These are phyloP conservation scores for Melipona beecheii DNA, from an alignment of 2,888 invertebrate species.

Conservation along the genomic window DNA sequence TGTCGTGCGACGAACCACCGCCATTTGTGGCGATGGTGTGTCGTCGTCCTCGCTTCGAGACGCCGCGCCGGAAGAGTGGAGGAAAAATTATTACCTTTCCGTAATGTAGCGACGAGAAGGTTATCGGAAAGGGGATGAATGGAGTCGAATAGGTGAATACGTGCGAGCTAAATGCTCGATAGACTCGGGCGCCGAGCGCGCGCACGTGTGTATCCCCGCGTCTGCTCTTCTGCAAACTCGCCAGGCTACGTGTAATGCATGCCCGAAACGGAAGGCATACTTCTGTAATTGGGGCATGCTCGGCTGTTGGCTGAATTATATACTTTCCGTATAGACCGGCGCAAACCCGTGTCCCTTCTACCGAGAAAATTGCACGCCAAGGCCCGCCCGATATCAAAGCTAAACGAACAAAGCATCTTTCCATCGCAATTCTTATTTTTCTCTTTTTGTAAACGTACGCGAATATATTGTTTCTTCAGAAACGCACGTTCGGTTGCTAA, in stretches of 20 bases:
- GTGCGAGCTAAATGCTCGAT: constrained; percentile 72
- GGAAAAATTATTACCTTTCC: constrained; percentile 73
- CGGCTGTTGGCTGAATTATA: constrained; percentile 36
- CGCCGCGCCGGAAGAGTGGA: constrained; percentile 63
- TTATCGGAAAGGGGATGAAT: constrained; percentile 75
- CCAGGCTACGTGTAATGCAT: constrained; percentile 47
- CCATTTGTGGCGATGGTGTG: neutral
- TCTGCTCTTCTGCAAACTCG: neutral
- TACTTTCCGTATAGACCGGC: constrained; percentile 31
- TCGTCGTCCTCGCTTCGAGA: constrained; percentile 54
- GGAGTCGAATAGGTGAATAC: constrained; percentile 64
- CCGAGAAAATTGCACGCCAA: constrained; percentile 31
- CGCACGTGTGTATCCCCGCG: neutral
- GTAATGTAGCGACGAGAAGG: constrained; percentile 67
- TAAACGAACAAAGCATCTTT: constrained; percentile 20
- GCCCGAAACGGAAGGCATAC: constrained; percentile 54
- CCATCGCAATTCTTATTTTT: neutral
- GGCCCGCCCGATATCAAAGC: constrained; percentile 5
- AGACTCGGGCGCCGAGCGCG: neutral
- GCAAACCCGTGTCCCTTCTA: constrained; percentile 10
- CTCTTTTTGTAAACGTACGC: neutral
- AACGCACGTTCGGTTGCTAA: no score
- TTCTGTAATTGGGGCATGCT: constrained; percentile 55
- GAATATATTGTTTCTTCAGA: no score
- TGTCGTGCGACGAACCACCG: neutral